A percentile compares a stretch with the other conserved stretches of the same genome.
Evolutionary conservation across 2,888 invertebrate species (phyloP).

Genomic region (Mamestra brassicae): DNA sequence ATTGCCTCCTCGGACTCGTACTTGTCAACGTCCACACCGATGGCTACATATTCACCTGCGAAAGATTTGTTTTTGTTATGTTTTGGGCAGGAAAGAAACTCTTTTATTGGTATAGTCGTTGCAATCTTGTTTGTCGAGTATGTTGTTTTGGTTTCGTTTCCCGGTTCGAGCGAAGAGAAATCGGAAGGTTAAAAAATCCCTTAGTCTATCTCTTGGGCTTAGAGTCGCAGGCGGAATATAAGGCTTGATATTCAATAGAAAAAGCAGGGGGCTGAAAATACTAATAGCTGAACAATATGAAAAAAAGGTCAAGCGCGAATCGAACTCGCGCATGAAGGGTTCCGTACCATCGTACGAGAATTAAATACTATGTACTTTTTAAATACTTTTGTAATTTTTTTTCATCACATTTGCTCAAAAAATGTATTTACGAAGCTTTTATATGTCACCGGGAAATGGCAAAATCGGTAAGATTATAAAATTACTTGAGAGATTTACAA

Average conservation of each 20-base stretch:
- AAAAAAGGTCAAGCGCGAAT: not conserved
- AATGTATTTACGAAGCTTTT: too few species aligned
- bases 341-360: too few species aligned
- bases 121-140: not conserved
- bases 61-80: conserved; percentile 20
- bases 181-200: not conserved
- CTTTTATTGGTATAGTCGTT: not conserved
- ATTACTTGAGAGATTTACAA: too few species aligned
- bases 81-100: not conserved
- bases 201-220: not conserved
- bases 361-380: too few species aligned
- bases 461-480: too few species aligned
- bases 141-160: conserved; percentile 1
- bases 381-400: too few species aligned
- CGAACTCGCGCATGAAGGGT: too few species aligned
- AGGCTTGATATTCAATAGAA: not conserved
- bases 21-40: conserved; percentile 97
- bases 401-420: too few species aligned
- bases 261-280: not conserved
- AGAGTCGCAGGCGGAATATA: not conserved
- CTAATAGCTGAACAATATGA: not conserved
- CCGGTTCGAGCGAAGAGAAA: not conserved
- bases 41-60: conserved; percentile 97
- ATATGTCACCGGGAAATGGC: too few species aligned
- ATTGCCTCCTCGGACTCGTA: conserved; percentile 95